Conservation (phyloP, 1,140 invertebrate species). For the Aphis craccivora region DNA sequence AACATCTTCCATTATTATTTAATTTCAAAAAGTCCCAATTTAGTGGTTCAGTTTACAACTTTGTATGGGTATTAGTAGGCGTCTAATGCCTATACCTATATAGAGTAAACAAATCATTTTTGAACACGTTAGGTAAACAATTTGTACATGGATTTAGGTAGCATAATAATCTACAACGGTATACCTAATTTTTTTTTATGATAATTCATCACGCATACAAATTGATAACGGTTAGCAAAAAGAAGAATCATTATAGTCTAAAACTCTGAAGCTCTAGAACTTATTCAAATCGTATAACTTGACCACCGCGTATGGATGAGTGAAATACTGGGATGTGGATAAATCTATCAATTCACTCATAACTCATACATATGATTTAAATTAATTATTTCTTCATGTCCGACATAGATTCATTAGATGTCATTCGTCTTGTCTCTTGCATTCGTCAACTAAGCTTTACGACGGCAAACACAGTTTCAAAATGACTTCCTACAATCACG, state of each 20-base stretch:
- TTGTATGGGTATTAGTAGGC: neutral
- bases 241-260: neutral
- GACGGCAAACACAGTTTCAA: neutral
- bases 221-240: constrained; percentile 3
- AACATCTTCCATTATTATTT: constrained; percentile 24
- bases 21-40: neutral
- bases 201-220: neutral
- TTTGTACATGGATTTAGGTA: neutral
- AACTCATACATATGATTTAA: neutral
- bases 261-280: neutral
- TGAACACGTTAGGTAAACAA: neutral
- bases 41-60: neutral
- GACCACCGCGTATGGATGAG: neutral
- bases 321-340: neutral
- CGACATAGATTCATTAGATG: neutral
- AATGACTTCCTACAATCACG: neutral
- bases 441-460: neutral
- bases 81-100: neutral
- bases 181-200: neutral
- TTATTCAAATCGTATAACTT: neutral
- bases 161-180: neutral
- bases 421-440: neutral
- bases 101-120: neutral
- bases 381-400: neutral
- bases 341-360: neutral